Base-by-base conservation (phyloP, 23 tunicate genomes). In the Ciona savignyi region DNA sequence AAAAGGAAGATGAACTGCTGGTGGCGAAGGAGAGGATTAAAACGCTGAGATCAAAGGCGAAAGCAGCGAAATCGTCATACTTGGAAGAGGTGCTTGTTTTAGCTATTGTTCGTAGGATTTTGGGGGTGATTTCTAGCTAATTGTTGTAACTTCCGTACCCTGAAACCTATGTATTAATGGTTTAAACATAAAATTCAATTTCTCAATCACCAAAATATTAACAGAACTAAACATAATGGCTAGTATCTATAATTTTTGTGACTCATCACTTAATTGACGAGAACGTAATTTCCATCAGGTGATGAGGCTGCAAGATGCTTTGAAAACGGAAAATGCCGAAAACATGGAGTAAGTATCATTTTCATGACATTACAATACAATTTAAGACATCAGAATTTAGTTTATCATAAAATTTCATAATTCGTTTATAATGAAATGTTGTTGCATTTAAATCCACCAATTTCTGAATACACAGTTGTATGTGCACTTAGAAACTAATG, bases 1-100 rank as follows among this genome's bases (percentile, higher is more conserved):
- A 81, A 28, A 81, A 81, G 64, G 86, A 81, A n/a, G 32, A 65
- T 22, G 86, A 81, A 66, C 49, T 81, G 48, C 61, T n/a, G 25
- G 66, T 48, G 1, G 0, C 77, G 4, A 74, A 66, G 27, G 77
- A 73, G 20, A 42, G 77, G 25, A 74, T 74, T 11, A 81, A 81
- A 66, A 73, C 51, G 28, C 49, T 77, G 25, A 56, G 77, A 29
- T 65, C 27, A 2, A 49, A 28, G 11, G 86, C 77, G 56, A 74
- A 63, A 60, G 51, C 60, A 9, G 86, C 86, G 1, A 81, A 81
- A 60, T 67, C 82, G 42, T 51, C 81, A 2, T 77, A 77, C 30
- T 63, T 68, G 20, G 72, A 84, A 71, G 90, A 77, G 69, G 90
- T 78, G 3, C 21, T 3, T 23, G 4, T 21, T 15, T 15, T 20